Conservation (phyloP, 2,113 vertebrate genomes). For the Chiloscyllium plagiosum region DNA sequence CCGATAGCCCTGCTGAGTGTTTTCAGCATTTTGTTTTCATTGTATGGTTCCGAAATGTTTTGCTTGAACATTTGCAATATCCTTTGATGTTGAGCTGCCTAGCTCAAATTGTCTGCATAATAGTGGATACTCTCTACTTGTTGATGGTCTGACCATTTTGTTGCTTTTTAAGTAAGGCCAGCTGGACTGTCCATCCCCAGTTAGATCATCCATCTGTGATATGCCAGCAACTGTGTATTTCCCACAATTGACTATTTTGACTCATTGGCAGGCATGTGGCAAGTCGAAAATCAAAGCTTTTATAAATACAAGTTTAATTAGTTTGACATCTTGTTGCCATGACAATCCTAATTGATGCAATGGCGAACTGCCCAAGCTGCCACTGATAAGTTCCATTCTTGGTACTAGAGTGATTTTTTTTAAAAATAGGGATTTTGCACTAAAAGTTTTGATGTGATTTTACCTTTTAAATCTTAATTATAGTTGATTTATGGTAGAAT, state of each 20-base stretch:
- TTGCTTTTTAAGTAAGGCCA: constrained; percentile 4
- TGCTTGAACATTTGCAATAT: constrained; percentile 8
- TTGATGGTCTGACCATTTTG: neutral
- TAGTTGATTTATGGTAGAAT: neutral
- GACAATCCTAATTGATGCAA: constrained; percentile 23
- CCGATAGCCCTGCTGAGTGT: neutral
- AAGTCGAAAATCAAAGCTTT: neutral
- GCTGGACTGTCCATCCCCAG: constrained; percentile 6
- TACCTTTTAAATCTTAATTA: constrained; percentile 18
- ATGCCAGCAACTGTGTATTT: neutral
- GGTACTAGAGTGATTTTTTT: neutral
- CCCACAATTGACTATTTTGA: neutral
- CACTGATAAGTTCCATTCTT: neutral
- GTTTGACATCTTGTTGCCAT: neutral
- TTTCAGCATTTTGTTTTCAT: neutral
- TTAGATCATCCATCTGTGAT: neutral
- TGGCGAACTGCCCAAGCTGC: neutral
- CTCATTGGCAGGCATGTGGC: neutral
- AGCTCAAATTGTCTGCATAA: neutral
- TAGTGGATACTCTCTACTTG: too few species aligned
- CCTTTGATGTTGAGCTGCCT: neutral
- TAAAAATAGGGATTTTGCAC: constrained; percentile 26
- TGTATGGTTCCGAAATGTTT: neutral
- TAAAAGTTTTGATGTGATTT: constrained; percentile 21
- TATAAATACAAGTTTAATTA: neutral